Conservation (phyloP, 2,113 vertebrate species). For the Sylvietta virens region DNA sequence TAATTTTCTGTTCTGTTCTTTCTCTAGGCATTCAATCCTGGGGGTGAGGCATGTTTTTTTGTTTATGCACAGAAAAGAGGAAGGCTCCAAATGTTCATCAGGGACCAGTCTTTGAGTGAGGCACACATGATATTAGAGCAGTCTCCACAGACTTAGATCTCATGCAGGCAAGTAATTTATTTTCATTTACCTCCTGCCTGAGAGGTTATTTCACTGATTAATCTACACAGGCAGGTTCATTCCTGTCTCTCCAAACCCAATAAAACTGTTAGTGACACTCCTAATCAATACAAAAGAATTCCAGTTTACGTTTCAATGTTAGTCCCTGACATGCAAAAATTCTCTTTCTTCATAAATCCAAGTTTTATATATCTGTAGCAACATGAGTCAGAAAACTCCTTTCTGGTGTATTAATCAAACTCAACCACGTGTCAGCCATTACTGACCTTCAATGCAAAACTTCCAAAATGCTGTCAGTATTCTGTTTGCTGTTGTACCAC, state of each 20-base stretch:
- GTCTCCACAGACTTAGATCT: neutral
- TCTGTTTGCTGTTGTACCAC: neutral
- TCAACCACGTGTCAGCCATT: neutral
- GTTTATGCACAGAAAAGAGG: neutral
- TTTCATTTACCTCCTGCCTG: constrained; percentile 23
- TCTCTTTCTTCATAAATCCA: neutral
- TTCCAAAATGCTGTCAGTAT: neutral
- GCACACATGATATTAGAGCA: neutral
- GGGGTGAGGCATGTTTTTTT: neutral
- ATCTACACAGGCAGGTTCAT: neutral
- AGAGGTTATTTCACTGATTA: constrained; percentile 14
- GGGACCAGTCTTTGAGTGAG: neutral
- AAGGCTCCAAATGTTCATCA: neutral
- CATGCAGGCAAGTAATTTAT: neutral
- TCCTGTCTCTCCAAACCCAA: neutral
- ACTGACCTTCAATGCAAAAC: neutral
- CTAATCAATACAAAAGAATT: neutral
- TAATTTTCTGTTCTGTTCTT: neutral
- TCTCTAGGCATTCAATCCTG: neutral
- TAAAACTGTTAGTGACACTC: neutral
- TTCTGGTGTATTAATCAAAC: neutral
- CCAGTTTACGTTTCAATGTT: neutral
- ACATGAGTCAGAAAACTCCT: neutral
- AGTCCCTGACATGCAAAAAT: neutral
- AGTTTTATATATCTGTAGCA: neutral